phyloP scores from a whole-genome alignment of 2,888 invertebrate genomes.

The Caenorhabditis virilis region DNA sequence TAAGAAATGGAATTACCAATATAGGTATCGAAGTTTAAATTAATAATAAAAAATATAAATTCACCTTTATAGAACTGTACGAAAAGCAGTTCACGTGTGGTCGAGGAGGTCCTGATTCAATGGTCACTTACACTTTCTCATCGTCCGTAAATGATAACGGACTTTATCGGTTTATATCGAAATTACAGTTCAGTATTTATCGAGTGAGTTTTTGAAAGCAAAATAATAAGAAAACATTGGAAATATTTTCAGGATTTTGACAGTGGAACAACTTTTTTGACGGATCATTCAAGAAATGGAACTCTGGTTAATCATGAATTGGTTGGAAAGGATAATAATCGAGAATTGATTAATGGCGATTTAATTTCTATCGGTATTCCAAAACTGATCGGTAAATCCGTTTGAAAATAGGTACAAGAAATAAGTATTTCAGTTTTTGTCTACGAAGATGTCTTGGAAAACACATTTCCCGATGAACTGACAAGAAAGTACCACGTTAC shows the following conservation, averaged over 20 bases:
- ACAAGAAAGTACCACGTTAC: constrained; percentile 43
- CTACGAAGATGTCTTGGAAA: constrained; percentile 29
- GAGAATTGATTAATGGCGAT: constrained; percentile 31
- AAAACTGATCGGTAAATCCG: constrained; percentile 17
- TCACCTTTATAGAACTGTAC: constrained; percentile 26
- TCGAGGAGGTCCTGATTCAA: constrained; percentile 16
- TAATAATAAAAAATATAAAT: too few relatives aligned
- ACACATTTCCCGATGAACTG: constrained; percentile 35
- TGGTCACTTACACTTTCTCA: constrained; percentile 19
- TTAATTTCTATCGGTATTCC: constrained; percentile 43
- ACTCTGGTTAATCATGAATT: constrained; percentile 44
- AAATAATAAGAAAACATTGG: not conserved
- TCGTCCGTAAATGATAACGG: constrained; percentile 4
- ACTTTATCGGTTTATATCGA: constrained; percentile 19
- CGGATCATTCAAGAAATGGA: constrained; percentile 48
- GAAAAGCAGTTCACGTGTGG: constrained; percentile 28
- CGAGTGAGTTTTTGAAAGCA: constrained; percentile 13
- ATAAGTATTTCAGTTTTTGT: constrained; percentile 35
- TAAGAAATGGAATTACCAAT: constrained; percentile 14
- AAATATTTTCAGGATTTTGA: constrained; percentile 14
- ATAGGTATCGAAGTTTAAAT: constrained; percentile 18
- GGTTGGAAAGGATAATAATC: constrained; percentile 23
- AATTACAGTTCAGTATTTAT: constrained; percentile 21
- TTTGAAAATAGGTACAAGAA: not conserved
- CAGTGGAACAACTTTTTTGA: constrained; percentile 8